Evolutionary conservation across 1,140 invertebrate genomes (phyloP).

Genomic region (Anthonomus grandis): DNA sequence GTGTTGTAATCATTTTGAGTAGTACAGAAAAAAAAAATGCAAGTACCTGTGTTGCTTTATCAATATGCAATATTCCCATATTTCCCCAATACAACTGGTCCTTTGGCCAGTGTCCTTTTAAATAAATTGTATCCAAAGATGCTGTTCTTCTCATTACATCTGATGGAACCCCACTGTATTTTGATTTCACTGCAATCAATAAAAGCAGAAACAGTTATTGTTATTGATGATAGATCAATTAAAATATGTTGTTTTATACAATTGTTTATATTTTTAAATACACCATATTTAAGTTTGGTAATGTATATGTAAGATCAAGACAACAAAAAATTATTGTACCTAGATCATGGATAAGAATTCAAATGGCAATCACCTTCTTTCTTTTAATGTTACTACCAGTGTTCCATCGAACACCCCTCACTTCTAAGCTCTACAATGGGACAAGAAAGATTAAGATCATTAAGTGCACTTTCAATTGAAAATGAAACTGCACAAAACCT

Average conservation of each 20-base stretch:
- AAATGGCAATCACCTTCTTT: not conserved
- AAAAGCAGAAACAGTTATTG: conserved; percentile 12
- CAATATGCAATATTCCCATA: conserved; percentile 63
- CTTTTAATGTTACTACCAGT: too few species aligned
- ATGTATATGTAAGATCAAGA: not conserved
- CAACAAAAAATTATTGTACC: not conserved
- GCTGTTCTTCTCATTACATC: conserved; percentile 69
- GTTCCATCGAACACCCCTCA: too few species aligned
- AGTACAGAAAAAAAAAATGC: not conserved
- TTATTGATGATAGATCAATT: not conserved
- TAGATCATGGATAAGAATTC: not conserved
- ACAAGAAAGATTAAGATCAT: too few species aligned
- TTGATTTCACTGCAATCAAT: conserved; percentile 23
- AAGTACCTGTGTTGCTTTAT: conserved; percentile 73
- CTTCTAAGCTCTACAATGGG: too few species aligned
- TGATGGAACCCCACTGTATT: conserved; percentile 39
- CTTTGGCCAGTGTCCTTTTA: conserved; percentile 72
- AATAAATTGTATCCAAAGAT: conserved; percentile 72
- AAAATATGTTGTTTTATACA: not conserved
- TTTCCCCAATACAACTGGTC: conserved; percentile 62
- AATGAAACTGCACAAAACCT: too few species aligned
- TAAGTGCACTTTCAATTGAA: too few species aligned
- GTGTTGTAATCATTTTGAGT: too few species aligned
- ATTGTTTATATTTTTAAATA: not conserved
- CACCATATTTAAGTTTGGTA: not conserved